Conservation (phyloP, 2,888 invertebrate genomes). For the Bedellia somnulentella region DNA sequence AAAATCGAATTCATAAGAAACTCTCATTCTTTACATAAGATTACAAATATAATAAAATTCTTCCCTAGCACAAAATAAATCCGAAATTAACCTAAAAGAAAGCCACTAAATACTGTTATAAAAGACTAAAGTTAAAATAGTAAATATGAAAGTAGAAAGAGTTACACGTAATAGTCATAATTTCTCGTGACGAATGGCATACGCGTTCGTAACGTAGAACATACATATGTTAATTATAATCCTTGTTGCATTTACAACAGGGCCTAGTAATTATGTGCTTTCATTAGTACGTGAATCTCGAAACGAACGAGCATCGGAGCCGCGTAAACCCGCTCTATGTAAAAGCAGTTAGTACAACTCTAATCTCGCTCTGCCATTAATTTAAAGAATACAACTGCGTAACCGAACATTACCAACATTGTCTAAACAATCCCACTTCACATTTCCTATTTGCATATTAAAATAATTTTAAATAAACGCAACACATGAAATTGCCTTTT, state of each 20-base stretch:
- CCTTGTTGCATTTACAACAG: conserved; percentile 57
- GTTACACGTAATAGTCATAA: no score
- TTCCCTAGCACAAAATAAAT: no score
- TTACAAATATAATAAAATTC: no score
- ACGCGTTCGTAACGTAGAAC: conserved; percentile 15
- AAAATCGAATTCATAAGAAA: no score
- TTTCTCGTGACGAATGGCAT: background rate
- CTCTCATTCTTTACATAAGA: no score
- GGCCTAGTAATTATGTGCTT: conserved; percentile 60
- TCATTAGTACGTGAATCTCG: conserved; percentile 56
- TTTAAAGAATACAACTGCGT: conserved; percentile 59
- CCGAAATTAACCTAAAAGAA: no score
- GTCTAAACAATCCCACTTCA: conserved; percentile 55
- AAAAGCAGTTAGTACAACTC: conserved; percentile 56
- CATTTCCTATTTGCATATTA: conserved; percentile 62
- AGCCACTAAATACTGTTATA: no score
- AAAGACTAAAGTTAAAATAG: no score
- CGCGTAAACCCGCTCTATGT: conserved; percentile 52
- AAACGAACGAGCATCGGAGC: conserved; percentile 46
- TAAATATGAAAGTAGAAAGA: no score
- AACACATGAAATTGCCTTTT: conserved; percentile 51
- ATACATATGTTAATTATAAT: conserved; percentile 55
- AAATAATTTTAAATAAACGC: conserved; percentile 60
- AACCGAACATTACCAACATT: conserved; percentile 49
- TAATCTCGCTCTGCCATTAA: conserved; percentile 57